These are phyloP conservation scores for Smutsia temminckii DNA, from an alignment of 2,797 vertebrate genomes.

Conservation along the genomic window DNA sequence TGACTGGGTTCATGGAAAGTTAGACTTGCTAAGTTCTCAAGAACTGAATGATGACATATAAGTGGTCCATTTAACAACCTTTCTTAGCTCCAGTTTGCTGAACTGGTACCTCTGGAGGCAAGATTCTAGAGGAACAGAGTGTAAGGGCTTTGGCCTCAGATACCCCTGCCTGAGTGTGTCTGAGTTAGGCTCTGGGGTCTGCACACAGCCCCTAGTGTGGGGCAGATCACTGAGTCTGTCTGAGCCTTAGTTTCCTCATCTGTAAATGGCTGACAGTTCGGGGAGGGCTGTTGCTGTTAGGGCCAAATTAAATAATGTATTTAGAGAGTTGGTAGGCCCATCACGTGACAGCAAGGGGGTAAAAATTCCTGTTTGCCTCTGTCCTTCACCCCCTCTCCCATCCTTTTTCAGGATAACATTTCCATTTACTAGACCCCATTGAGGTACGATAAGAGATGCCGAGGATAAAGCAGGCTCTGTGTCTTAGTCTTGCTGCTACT, in stretches of 20 bases:
- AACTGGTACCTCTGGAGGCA: neutral
- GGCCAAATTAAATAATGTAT: neutral
- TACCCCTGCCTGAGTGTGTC: neutral
- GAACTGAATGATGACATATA: neutral
- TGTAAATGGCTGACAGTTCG: neutral
- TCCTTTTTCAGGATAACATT: neutral
- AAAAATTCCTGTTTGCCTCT: neutral
- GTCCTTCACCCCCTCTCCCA: fast-evolving
- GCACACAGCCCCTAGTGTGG: neutral
- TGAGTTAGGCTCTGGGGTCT: neutral
- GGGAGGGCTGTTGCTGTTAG: neutral
- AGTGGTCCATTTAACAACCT: neutral
- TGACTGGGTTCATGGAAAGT: neutral
- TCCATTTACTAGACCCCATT: neutral
- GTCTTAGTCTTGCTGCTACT: neutral
- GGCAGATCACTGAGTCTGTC: neutral
- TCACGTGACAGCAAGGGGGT: neutral
- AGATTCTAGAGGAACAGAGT: neutral
- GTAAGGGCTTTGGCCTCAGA: neutral
- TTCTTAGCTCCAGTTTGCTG: neutral
- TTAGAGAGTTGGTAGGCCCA: neutral
- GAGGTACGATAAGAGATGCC: neutral
- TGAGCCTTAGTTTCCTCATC: neutral
- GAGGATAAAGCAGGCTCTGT: neutral
- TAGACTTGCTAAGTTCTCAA: neutral